Evolutionary conservation across 1,140 invertebrate species (phyloP), one percentile per base, ranked within the genome.

Genomic region (Sinella curviseta): DNA sequence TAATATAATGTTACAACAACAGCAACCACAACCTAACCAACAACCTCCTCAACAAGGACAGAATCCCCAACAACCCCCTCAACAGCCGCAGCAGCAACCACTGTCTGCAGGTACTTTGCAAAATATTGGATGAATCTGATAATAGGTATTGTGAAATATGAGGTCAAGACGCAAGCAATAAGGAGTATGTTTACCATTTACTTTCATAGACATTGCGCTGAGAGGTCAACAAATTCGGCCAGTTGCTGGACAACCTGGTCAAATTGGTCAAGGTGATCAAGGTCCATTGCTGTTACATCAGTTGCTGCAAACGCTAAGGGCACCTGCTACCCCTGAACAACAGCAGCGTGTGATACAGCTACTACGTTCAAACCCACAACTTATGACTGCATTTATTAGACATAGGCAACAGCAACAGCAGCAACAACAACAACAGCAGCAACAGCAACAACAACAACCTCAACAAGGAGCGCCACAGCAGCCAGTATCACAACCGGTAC

Each of bases 301-400:
- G 86, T 90, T 98, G 20, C 92, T 98, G 90, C 91, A 93, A 77
- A 96, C 95, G 54, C 89, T 98, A 33, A 92, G 94, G 84, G 95
- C 93, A 84, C 95, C 95, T 20, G 92, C 92, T 78, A 93, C 93
- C n/a, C 94, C 93, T 70, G 95, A 97, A 84, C 95, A 97, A 85
- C 96, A 98, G 85, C 92, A 94, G 85, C 94, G 97, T 88, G 95
- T 98, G 74, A 89, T 98, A 33, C 92, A 93, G 83, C 97, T 99
- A 84, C 91, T 99, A 65, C 97, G 97, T 87, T 93, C 93, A 67
- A 97, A 98, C 89, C 97, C 97, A 65, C 95, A 95, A 79, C 89
- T 99, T 16, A 98, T 98, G 96, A 96, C 97, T 77, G 95, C 96
- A 73, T 97, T 98, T 85, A 96, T 99, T 76, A 97, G 97, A 87